Evolutionary conservation across 1,140 invertebrate species (phyloP), one percentile per base, ranked within the genome.

Genomic region (Psilanteris sp.): DNA sequence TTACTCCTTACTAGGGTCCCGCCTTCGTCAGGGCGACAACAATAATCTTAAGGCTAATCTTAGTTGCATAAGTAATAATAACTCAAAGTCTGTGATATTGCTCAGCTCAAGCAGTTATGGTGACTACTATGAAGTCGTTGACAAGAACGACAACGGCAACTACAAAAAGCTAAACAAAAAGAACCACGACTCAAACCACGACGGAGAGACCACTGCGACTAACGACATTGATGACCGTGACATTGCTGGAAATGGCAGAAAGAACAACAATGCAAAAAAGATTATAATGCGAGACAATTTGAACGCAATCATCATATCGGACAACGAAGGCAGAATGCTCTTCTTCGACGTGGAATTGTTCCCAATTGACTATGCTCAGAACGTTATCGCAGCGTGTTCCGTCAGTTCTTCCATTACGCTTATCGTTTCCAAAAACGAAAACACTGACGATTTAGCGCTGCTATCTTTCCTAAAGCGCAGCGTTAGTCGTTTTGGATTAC

Each of bases 11-110:
- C 79, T 86, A 87, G 86, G 83, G 83, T 86, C 83, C 84, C 82
- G 85, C 84, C 84, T 87, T 84, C 37, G 83, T 78, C 75, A 76
- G 78, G 84, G 85, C 85, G 82, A 86, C 81, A 85, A 87, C 86
- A 87, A 87, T 88, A 89, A 88, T 76, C 59, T 84, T 89, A 89
- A 89, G 87, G 85, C 83, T 89, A 88, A 89, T 84, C 78, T 83
- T 89, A 88, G 85, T 84, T 77, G 82, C 68, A 76, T 89, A 88
- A 86, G 81, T 85, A 85, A 83, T 85, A 83, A 85, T 88, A 88
- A 89, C 84, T 88, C 85, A 82, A 88, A 88, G 84, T 88, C 86
- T 88, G 87, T 88, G 86, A 89, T 88, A 88, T 88, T 88, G 87
- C 87, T 88, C 86, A 84, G 87, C 87, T 89, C 87, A 87, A 87